Evolutionary conservation across 2,888 invertebrate species (phyloP).

Genomic region (Stenchaetothrips biformis): DNA sequence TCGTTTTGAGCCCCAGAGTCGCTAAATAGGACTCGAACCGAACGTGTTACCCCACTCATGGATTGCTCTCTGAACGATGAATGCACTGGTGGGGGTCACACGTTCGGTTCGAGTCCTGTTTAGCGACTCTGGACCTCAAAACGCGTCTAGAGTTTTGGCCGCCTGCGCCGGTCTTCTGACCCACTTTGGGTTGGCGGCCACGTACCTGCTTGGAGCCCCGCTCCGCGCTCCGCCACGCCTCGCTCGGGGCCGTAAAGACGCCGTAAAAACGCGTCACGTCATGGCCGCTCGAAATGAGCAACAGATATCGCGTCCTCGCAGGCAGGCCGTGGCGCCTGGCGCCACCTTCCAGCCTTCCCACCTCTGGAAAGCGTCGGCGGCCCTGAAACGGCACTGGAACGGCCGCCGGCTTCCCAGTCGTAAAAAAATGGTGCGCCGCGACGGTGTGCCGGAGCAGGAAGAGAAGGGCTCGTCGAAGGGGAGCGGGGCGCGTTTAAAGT

Average conservation of each 20-base stretch:
- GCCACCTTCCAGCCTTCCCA: not conserved
- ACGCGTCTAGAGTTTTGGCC: no score
- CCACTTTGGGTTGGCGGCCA: not conserved
- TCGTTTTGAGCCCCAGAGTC: no score
- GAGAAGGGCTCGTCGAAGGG: no score
- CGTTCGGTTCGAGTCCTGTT: no score
- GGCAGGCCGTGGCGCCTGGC: not conserved
- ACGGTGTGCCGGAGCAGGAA: no score
- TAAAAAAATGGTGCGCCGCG: no score
- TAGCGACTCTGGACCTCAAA: no score
- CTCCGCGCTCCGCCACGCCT: not conserved
- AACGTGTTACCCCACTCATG: no score
- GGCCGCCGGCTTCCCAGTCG: not conserved
- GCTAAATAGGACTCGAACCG: no score
- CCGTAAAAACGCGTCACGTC: constrained; percentile 9
- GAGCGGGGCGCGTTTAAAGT: not conserved
- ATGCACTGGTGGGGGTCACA: no score
- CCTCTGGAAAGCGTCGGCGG: not conserved
- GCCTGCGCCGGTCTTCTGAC: no score
- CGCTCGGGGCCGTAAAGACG: not conserved
- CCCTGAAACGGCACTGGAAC: not conserved
- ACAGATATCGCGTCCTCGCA: not conserved
- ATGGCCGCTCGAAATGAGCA: not conserved
- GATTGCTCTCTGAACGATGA: no score
- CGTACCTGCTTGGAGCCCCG: not conserved